Evolutionary conservation across 2,113 vertebrate species (phyloP), one percentile per base, ranked within the genome.

Genomic region (Ophthalmolycus amberensis): DNA sequence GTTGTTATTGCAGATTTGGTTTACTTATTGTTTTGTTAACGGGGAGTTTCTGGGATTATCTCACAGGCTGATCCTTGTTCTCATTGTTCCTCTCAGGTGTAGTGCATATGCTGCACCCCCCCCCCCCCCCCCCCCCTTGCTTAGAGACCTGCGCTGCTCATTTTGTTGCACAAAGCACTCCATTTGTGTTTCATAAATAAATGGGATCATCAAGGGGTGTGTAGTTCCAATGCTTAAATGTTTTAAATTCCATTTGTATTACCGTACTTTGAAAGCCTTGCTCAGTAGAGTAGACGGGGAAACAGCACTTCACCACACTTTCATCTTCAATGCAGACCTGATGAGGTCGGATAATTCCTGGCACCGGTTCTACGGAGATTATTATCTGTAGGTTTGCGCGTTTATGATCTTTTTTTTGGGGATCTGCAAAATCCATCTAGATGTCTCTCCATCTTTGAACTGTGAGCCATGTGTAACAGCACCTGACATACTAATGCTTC

Each of bases 11-110:
- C 42, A 78, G 58, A 67, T 64, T 77, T 58, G 32, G 38, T 58
- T 58, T 11, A 56, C n/a, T 46, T 63, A 18, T 62, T 80, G 25
- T 67, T 70, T 34, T 80, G 37, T 60, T 74, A 44, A 52, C 70
- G 27, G 27, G 40, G 22, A 69, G 63, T 29, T 29, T 29, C 15
- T 78, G 27, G 22, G 37, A 58, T 77, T 65, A 62, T 79, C 37
- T 74, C 52, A 73, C 42, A 73, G 6, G 52, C 79, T 60, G 71
- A 50, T 85, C 58, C 78, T 79, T 69, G n/a, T 70, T 83, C 65
- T 80, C 40, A 37, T 32, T 73, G 22, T 82, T 77, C 87, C 52
- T 75, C 65, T 44, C 58, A 56, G 56, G 68, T 60, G 78, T 77
- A 80, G 63, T 79, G 44, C 40, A 16, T 82, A 22, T 66, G 58